Evolutionary conservation across 2,113 vertebrate species (phyloP), one percentile per base, ranked within the genome.

Genomic region (Scortum barcoo): DNA sequence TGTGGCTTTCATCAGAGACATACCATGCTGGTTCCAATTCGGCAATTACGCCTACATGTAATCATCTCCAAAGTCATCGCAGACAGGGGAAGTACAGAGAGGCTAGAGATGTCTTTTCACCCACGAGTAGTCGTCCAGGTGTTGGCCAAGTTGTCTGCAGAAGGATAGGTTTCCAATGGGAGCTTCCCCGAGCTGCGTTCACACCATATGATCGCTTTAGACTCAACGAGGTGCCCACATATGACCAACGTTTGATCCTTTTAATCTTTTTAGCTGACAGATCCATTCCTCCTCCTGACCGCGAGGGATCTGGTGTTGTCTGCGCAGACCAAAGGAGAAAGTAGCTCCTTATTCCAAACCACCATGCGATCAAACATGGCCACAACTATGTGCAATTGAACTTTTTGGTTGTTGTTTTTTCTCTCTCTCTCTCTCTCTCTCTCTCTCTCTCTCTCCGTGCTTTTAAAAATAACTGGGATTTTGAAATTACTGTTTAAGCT

Each of bases 1-100:
- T 87, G 90, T 92, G 92, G 85, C 89, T 94, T 93, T 90, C 89
- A 94, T 94, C 90, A 93, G 69, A 81, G 73, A 73, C 70, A 88
- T 76, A 80, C 63, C 65, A 76, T 63, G 72, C 81, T 88, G 80
- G 86, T 83, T 86, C 78, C 65, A 80, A 88, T 79, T 90, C 77
- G 26, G 51, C 76, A 78, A 86, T 86, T 82, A 87, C 74, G 79
- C 84, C 87, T 70, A 83, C 65, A 9, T 74, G 70, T 72, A 74
- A 74, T 89, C 73, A 78, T 74, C 78, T 58, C 73, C 50, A 83
- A 78, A 79, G 79, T 74, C 76, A 80, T 56, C 19, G 7, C 66
- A 65, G 82, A 85, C 56, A 38, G 76, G 68, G 63, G 83, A 87
- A 87, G 78, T 69, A 86, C 86, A 46, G 58, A 78, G 77, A 24